phyloP scores from a whole-genome alignment of 2,888 invertebrate species.

The Heliconius ismenius region DNA sequence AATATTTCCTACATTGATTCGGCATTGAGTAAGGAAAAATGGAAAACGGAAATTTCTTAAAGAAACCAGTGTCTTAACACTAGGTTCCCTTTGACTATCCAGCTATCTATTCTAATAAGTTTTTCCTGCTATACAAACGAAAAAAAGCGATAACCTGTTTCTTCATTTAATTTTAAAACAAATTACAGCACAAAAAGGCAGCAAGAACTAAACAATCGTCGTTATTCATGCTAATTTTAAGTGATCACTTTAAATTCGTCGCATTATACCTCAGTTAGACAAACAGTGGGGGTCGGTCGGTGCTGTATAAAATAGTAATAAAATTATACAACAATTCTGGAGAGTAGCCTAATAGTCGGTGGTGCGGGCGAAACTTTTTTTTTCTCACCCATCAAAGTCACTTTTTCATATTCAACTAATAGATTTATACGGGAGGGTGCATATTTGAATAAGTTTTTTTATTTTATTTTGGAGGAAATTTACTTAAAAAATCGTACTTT shows the following conservation, averaged over 20 bases:
- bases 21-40: too few species aligned
- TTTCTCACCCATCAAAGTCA: constrained; percentile 33
- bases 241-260: constrained; percentile 32
- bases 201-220: constrained; percentile 14
- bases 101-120: too few species aligned
- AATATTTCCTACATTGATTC: too few species aligned
- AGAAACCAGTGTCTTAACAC: too few species aligned
- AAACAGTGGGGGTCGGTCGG: constrained; percentile 39
- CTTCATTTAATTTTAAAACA: background rate
- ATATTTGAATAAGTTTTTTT: background rate
- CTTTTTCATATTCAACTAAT: constrained; percentile 25
- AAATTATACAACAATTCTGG: constrained; percentile 57
- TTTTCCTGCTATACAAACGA: background rate
- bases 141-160: background rate
- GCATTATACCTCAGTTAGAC: constrained; percentile 37
- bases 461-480: background rate
- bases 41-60: too few species aligned
- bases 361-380: constrained; percentile 39
- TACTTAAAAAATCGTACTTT: background rate
- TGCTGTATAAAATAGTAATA: constrained; percentile 56
- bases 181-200: background rate
- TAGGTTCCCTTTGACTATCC: too few species aligned
- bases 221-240: constrained; percentile 29
- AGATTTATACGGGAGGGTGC: constrained; percentile 15
- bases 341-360: constrained; percentile 50